Percentiles rank a stretch among this genome's conserved stretches.
phyloP scores from a whole-genome alignment of 2,888 invertebrate genomes.

The Elegia similella region DNA sequence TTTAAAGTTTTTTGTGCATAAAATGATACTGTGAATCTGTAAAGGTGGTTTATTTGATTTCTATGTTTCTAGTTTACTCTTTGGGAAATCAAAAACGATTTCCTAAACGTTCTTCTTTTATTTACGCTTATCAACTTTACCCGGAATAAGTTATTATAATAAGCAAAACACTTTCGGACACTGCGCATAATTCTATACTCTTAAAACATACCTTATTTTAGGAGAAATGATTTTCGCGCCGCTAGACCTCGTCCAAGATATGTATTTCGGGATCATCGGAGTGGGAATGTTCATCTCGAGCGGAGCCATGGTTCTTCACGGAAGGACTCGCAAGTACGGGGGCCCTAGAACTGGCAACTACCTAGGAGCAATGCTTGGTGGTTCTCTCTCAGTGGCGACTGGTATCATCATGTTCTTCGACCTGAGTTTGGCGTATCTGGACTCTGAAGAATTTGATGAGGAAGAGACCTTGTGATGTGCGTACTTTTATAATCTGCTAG shows the following conservation, averaged over 20 bases:
- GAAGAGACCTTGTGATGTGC: slow-evolving; percentile 53
- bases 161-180: too few relatives aligned
- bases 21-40: neutral
- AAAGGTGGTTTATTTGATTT: too few relatives aligned
- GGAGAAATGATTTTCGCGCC: slow-evolving; percentile 72
- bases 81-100: too few relatives aligned
- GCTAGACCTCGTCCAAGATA: slow-evolving; percentile 72
- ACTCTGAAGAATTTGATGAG: slow-evolving; percentile 71
- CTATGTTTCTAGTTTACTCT: too few relatives aligned
- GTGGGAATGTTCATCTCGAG: slow-evolving; percentile 55
- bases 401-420: slow-evolving; percentile 66
- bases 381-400: slow-evolving; percentile 51
- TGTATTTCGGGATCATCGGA: slow-evolving; percentile 68
- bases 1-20: neutral
- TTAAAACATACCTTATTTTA: slow-evolving; percentile 46
- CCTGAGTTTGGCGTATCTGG: slow-evolving; percentile 66
- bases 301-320: slow-evolving; percentile 56
- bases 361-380: slow-evolving; percentile 46
- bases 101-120: too few relatives aligned
- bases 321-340: slow-evolving; percentile 40
- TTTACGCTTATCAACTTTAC: too few relatives aligned
- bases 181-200: slow-evolving; percentile 19
- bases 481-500: slow-evolving; percentile 29
- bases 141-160: too few relatives aligned
- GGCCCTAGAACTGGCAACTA: slow-evolving; percentile 61